Conservation (phyloP, 1,140 invertebrate genomes). For the Drosophila repletoides region DNA sequence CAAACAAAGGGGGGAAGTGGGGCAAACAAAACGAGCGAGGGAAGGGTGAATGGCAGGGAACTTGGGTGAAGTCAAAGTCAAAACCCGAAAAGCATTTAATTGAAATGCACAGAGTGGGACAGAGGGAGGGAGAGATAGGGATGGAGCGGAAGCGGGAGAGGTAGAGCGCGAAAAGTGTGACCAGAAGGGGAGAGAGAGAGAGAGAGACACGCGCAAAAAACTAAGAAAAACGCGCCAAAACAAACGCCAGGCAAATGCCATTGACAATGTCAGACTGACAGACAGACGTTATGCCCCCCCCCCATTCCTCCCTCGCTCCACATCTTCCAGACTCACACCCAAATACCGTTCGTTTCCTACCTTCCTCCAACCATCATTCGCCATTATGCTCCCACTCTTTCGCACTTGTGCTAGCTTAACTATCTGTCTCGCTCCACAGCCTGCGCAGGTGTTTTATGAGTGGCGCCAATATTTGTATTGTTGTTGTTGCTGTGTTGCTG, state of each 20-base stretch:
- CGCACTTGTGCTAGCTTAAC: background rate
- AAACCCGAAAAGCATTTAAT: slow-evolving; percentile 55
- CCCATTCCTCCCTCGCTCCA: background rate
- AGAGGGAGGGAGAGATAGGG: background rate
- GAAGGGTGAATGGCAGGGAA: background rate
- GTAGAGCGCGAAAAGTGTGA: background rate
- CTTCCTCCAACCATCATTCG: too few relatives aligned
- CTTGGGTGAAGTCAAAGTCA: slow-evolving; percentile 31
- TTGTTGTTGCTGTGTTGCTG: slow-evolving; percentile 10
- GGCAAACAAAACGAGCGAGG: background rate
- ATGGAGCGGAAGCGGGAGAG: background rate
- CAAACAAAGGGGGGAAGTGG: slow-evolving; percentile 23
- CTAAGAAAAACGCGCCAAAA: slow-evolving; percentile 36
- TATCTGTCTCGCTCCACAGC: background rate
- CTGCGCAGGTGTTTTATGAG: slow-evolving; percentile 59
- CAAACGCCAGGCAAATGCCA: slow-evolving; percentile 51
- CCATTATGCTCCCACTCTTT: too few relatives aligned
- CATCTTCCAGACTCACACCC: background rate
- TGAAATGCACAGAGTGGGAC: slow-evolving; percentile 53
- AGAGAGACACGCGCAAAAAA: slow-evolving; percentile 9
- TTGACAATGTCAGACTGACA: slow-evolving; percentile 66
- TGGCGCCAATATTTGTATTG: slow-evolving; percentile 53
- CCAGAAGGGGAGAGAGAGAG: background rate
- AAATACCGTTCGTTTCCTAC: too few relatives aligned
- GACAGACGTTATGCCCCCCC: slow-evolving; percentile 27